Conservation (phyloP, 2,113 vertebrate species). For the Nerophis ophidion region DNA sequence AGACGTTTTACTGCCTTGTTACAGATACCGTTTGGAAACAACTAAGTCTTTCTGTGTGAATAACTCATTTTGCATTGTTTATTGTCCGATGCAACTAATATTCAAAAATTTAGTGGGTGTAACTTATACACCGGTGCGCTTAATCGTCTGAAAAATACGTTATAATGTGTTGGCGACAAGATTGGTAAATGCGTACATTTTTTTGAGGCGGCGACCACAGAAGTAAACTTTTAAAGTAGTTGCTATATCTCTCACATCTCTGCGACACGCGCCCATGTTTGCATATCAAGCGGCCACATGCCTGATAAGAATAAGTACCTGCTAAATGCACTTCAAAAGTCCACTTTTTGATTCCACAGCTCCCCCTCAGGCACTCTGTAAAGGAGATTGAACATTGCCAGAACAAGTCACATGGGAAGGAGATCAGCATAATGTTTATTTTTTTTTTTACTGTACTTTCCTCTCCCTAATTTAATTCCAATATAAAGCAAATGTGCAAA, state of each 20-base stretch:
- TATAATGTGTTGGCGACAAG: too few relatives aligned
- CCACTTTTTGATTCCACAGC: conserved; percentile 10
- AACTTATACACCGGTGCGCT: too few relatives aligned
- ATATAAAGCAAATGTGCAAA: background rate
- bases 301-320: conserved; percentile 4
- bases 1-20: too few relatives aligned
- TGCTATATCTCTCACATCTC: background rate
- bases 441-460: conserved; percentile 2
- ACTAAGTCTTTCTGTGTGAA: too few relatives aligned
- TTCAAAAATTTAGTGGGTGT: too few relatives aligned
- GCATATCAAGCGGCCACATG: background rate
- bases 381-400: conserved; percentile 8
- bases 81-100: too few relatives aligned
- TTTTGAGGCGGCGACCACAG: too few relatives aligned
- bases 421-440: conserved; percentile 7
- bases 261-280: background rate
- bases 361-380: background rate
- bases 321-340: conserved; percentile 5
- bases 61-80: too few relatives aligned
- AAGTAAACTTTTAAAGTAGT: background rate
- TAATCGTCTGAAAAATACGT: too few relatives aligned
- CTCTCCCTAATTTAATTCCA: conserved; percentile 1
- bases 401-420: background rate
- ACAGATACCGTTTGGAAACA: too few relatives aligned
- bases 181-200: too few relatives aligned